Percentiles rank a stretch among this genome's conserved stretches.
phyloP scores from a whole-genome alignment of 2,113 vertebrate species.

The Willisornis vidua region DNA sequence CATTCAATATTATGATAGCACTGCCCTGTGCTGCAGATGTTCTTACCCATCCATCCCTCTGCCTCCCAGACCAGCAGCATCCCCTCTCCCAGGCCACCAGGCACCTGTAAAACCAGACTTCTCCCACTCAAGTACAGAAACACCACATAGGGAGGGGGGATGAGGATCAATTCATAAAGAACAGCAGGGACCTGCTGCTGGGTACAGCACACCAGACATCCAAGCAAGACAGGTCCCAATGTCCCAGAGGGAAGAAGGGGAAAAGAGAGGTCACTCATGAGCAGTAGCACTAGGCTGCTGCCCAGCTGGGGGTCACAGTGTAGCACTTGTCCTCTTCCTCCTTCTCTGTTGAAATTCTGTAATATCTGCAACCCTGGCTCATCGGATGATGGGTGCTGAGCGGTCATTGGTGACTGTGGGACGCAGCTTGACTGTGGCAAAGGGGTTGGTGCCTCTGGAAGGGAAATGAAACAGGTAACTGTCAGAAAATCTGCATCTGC shows the following conservation, averaged over 20 bases:
- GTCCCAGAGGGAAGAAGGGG: not conserved
- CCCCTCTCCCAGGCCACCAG: not conserved
- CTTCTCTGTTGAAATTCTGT: not conserved
- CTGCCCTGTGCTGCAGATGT: not conserved
- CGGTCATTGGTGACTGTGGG: constrained; percentile 84
- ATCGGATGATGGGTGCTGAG: constrained; percentile 73
- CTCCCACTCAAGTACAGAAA: not conserved
- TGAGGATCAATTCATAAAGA: not conserved
- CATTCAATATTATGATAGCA: not conserved
- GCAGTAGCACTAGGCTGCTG: not conserved
- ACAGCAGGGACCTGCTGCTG: not conserved
- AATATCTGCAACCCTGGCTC: fast-evolving
- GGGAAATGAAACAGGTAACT: not conserved
- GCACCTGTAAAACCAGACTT: not conserved
- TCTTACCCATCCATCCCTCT: not conserved
- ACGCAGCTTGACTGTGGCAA: constrained; percentile 86
- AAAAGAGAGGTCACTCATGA: not conserved
- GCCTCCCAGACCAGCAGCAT: not conserved
- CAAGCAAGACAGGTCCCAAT: not conserved
- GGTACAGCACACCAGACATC: not conserved
- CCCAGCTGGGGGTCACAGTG: not conserved
- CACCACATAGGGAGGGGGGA: not conserved
- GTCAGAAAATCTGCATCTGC: not conserved
- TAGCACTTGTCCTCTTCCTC: not conserved
- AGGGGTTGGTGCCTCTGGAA: constrained; percentile 86